These are phyloP conservation scores for Pelusios castaneus DNA, from an alignment of 2,113 vertebrate genomes.

Conservation along the genomic window DNA sequence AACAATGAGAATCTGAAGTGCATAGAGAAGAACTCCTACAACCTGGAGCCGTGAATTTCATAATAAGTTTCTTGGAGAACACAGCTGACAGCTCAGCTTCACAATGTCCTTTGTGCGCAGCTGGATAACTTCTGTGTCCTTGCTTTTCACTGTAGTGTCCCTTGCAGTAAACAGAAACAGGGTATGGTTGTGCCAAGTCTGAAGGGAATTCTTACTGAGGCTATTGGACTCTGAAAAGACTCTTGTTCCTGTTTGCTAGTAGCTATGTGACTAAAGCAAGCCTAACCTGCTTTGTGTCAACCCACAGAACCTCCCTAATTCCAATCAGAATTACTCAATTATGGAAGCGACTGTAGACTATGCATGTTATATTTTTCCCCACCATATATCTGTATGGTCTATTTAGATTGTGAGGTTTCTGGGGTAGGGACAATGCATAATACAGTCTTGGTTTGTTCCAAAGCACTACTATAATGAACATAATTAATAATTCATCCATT, in stretches of 20 bases:
- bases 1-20: constrained; percentile 32
- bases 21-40: neutral
- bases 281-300: neutral
- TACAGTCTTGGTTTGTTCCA: neutral
- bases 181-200: neutral
- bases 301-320: neutral
- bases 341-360: neutral
- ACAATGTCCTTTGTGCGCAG: neutral
- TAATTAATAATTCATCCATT: neutral
- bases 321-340: neutral
- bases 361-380: neutral
- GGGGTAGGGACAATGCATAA: too few species aligned
- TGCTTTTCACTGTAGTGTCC: too few species aligned
- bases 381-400: neutral
- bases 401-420: neutral
- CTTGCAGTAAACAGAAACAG: neutral
- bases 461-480: neutral
- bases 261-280: neutral
- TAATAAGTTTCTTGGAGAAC: constrained; percentile 29
- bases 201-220: neutral
- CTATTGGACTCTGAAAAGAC: neutral
- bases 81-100: constrained; percentile 14
- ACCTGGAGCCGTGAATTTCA: neutral
- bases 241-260: neutral
- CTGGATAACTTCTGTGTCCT: neutral